Base-by-base conservation (phyloP, 53 echinoderm and acorn worm genomes). In the Echinarachnius parma region DNA sequence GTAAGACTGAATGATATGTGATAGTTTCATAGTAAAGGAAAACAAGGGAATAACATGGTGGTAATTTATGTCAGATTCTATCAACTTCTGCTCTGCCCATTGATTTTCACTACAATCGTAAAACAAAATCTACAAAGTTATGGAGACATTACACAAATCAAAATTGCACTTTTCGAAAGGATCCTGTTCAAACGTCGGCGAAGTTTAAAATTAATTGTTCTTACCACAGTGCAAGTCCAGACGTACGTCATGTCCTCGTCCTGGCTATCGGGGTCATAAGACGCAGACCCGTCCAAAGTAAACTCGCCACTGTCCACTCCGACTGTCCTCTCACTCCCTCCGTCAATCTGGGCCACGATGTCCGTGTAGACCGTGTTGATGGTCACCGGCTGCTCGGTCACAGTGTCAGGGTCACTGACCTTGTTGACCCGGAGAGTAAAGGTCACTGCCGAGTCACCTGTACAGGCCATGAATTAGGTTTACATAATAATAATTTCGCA, bases 181-280 rank as follows among this genome's bases (percentile, higher is more conserved):
- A n/a, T n/a, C n/a, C n/a, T n/a, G n/a, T n/a, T n/a, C n/a, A n/a
- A n/a, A n/a, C n/a, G n/a, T n/a, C n/a, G n/a, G n/a, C n/a, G n/a
- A n/a, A n/a, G n/a, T n/a, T n/a, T n/a, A n/a, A n/a, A n/a, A n/a
- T n/a, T n/a, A n/a, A n/a, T n/a, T n/a, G n/a, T 11, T 35, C 36
- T n/a, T 81, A 92, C 92, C 92, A 78, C 76, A n/a, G 59, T 52
- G 42, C 92, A 92, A 20, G 31, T 80, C 92, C 92, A 92, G 2
- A 84, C 60, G 36, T 88, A 92, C 2, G 74, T 66, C 81, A 84
- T 78, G 16, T 66, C 81, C 16, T 61, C 60, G 20, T 80, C 76
- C 30, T 81, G 78, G 37, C 75, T 50, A 30, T 92, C 88, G 2
- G 81, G 92, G 53, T 92, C 92, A 7, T 27, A 74, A 7, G 92